Conservation (phyloP, 64 coral and sea anemone species). For the Montipora foliosa region DNA sequence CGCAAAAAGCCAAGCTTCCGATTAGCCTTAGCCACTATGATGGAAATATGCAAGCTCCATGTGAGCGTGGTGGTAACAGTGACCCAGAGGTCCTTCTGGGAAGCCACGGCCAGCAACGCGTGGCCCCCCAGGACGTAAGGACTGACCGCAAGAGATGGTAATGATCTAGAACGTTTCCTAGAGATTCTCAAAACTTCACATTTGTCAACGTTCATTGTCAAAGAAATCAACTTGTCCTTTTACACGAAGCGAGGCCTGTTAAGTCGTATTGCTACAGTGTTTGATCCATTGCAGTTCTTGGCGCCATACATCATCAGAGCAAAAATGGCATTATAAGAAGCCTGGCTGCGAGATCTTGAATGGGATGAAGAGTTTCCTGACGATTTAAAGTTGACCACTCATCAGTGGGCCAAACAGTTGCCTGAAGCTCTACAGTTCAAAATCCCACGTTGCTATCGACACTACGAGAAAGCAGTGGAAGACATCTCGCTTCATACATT, state of each 20-base stretch:
- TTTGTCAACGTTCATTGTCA: background rate
- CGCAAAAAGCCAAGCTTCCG: too few relatives aligned
- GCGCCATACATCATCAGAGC: slow-evolving; percentile 27
- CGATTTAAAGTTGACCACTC: too few relatives aligned
- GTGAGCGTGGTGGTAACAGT: too few relatives aligned
- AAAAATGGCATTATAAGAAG: slow-evolving; percentile 26
- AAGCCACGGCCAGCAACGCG: too few relatives aligned
- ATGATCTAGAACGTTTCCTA: background rate
- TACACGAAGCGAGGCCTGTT: slow-evolving; percentile 28
- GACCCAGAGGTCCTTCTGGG: too few relatives aligned
- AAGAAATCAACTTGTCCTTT: background rate
- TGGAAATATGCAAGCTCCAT: too few relatives aligned
- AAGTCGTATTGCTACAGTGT: slow-evolving; percentile 6
- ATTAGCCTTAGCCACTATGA: too few relatives aligned
- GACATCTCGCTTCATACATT: background rate
- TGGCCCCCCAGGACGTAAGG: too few relatives aligned
- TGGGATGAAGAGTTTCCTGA: slow-evolving; percentile 18
- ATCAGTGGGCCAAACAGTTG: too few relatives aligned
- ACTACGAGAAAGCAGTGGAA: background rate
- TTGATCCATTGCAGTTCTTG: slow-evolving; percentile 51
- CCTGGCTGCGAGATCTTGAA: background rate
- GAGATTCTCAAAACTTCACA: background rate
- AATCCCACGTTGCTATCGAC: background rate
- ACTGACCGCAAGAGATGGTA: background rate
- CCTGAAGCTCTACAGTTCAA: too few relatives aligned